Base-by-base conservation (phyloP, 2,888 invertebrate genomes). In the Mesoligia furuncula region DNA sequence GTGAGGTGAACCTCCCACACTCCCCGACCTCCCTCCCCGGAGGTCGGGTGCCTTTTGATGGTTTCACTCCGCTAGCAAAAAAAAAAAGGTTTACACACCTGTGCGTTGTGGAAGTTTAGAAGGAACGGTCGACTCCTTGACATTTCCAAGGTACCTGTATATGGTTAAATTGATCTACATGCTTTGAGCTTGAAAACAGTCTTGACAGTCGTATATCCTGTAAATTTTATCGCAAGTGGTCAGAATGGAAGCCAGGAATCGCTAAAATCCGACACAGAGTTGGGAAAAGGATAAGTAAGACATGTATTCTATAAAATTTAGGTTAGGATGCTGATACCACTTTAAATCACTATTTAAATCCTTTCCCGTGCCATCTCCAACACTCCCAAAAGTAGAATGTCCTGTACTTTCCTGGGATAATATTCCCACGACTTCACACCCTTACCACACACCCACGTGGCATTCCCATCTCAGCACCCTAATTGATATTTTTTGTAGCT, bases 401-500 rank as follows among this genome's bases (percentile, higher is more conserved):
- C 20, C 13, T 36, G 8, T n/a, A 17, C 54, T 31, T 20, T n/a
- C 20, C 27, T 2, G 6, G 27, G 15, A 73, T 9, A 65, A 45
- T 2, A 48, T 87, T 88, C 87, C 87, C 88, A 88, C 87, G 83
- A 36, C 27, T 57, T 67, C 13, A 73, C 67, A 67, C 72, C 75
- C 72, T 51, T 36, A 48, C 59, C 48, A 42, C 42, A 75, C 64
- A 65, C 54, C 24, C 79, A 85, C 83, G 80, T 85, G 86, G 62
- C 65, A 36, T 64, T 57, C 73, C 75, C 64, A 64, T 77, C 68
- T 64, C 13, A 75, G 71, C 73, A 51, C 66, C 77, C 73, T 88
- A 89, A 89, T 88, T 85, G 79, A 77, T 81, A 82, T 83, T 87
- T 82, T 82, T 82, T 87, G 77, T 84, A 67, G 62, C 67, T 59